phyloP scores from a whole-genome alignment of 1,140 invertebrate genomes.

The Uloborus diversus region DNA sequence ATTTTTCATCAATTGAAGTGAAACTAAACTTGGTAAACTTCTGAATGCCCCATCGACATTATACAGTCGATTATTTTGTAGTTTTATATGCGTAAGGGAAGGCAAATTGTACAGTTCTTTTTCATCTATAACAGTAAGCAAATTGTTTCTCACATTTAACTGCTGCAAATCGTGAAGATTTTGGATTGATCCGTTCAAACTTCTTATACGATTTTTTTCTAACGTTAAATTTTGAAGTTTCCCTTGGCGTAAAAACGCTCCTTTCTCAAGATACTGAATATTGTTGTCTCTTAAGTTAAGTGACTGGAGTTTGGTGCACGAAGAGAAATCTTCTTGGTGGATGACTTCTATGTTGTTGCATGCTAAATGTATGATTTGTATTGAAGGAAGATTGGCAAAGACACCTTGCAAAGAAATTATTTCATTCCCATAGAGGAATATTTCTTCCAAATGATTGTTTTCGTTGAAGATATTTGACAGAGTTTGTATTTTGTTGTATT shows the following conservation, averaged over 20 bases:
- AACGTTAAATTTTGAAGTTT: background rate
- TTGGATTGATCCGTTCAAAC: background rate
- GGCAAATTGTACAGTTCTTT: background rate
- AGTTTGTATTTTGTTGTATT: background rate
- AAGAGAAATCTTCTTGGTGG: background rate
- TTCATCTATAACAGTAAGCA: background rate
- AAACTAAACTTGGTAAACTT: background rate
- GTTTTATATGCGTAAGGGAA: background rate
- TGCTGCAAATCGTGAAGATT: background rate
- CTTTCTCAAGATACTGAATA: background rate
- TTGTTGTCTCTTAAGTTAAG: background rate
- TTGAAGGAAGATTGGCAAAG: background rate
- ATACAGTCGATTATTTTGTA: background rate
- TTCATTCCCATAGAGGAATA: background rate
- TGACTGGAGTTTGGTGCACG: background rate
- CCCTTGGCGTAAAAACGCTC: background rate
- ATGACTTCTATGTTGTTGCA: background rate
- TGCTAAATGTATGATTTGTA: background rate
- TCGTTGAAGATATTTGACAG: background rate
- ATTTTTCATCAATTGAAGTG: background rate
- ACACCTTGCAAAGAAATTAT: background rate
- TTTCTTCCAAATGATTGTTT: background rate
- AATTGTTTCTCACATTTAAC: background rate
- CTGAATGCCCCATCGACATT: conserved; percentile 20
- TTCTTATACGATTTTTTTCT: background rate